These are phyloP conservation scores for Pseudolaguvia tuberculata DNA, from an alignment of 2,113 vertebrate species.

Conservation along the genomic window DNA sequence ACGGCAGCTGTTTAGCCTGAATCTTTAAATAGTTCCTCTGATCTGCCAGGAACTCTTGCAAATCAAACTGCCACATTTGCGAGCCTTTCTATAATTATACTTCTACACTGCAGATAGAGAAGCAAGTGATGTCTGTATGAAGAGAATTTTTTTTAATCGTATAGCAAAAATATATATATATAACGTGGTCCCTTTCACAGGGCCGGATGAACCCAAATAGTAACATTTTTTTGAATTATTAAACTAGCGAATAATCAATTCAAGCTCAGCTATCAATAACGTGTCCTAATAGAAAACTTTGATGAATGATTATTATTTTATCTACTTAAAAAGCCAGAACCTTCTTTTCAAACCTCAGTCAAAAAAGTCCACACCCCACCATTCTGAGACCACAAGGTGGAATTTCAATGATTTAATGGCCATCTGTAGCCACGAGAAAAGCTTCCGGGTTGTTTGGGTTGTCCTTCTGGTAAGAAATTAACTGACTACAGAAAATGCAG, in stretches of 20 bases:
- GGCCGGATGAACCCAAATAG: not conserved
- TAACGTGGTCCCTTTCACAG: not conserved
- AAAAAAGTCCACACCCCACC: not conserved
- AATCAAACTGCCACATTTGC: conserved; percentile 58
- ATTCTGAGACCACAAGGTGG: not conserved
- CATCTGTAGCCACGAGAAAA: not conserved
- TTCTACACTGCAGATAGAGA: conserved; percentile 41
- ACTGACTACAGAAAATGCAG: no score
- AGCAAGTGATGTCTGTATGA: not conserved
- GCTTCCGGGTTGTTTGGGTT: no score
- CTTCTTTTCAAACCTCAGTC: not conserved
- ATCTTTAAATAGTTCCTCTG: conserved; percentile 25
- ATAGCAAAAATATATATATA: no score
- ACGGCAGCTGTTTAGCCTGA: conserved; percentile 31
- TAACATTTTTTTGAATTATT: not conserved
- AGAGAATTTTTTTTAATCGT: no score
- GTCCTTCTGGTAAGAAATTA: no score
- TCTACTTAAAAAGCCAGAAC: not conserved
- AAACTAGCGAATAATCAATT: not conserved
- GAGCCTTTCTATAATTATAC: conserved; percentile 53
- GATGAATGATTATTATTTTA: not conserved
- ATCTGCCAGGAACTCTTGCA: conserved; percentile 59
- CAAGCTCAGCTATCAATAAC: not conserved
- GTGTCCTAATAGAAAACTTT: no score
- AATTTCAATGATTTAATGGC: not conserved